Percentiles rank a stretch among this genome's conserved stretches.
Conservation (phyloP, 2,113 vertebrate species). For the Columba janthina region DNA sequence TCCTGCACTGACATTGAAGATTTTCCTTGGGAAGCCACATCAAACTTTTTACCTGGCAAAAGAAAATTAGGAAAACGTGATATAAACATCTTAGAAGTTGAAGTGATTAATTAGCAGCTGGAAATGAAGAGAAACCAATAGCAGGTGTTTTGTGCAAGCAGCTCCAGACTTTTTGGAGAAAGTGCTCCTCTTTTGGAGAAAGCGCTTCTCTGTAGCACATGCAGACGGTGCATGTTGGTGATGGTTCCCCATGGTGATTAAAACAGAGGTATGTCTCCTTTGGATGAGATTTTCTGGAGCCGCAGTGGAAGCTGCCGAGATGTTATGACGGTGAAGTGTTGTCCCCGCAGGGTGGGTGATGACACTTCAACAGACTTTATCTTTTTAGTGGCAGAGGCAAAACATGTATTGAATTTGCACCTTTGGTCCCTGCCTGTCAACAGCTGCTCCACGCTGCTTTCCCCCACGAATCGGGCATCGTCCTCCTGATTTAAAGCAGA, state of each 20-base stretch:
- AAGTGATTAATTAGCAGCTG: not conserved
- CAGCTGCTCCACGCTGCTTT: not conserved
- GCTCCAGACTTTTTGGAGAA: not conserved
- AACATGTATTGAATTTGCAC: not conserved
- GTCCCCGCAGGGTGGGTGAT: not conserved
- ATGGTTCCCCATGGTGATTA: not conserved
- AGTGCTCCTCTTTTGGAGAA: not conserved
- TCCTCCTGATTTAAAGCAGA: not conserved
- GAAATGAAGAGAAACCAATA: not conserved
- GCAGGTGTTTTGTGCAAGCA: not conserved
- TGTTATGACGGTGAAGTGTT: accelerated
- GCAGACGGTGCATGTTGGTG: accelerated
- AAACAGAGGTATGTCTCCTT: not conserved
- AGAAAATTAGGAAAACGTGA: not conserved
- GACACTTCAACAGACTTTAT: too few relatives aligned
- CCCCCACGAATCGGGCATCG: not conserved
- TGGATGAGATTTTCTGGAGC: not conserved
- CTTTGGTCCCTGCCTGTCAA: not conserved
- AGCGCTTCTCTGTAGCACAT: accelerated
- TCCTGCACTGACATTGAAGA: not conserved
- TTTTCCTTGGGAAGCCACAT: not conserved
- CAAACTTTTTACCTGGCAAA: not conserved
- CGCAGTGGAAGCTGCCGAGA: not conserved
- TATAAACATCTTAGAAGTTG: not conserved
- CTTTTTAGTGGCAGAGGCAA: not conserved